Evolutionary conservation across 2,113 vertebrate genomes (phyloP).

Genomic region (Oxygymnocypris stewartii): DNA sequence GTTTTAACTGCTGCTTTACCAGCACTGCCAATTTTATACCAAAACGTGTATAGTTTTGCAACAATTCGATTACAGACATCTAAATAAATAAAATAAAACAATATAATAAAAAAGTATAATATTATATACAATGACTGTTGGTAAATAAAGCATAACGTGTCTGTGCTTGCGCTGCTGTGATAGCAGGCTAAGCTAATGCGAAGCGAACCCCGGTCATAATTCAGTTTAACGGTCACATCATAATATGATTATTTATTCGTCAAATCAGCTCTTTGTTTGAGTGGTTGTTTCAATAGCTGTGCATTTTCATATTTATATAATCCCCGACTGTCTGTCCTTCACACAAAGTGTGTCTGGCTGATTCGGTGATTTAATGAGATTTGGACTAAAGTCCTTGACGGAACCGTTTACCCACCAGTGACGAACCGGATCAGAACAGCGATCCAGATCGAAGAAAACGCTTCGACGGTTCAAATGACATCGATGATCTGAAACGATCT

Average conservation of each 20-base stretch:
- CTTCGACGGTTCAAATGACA: not conserved
- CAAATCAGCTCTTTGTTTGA: not conserved
- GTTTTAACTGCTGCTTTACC: not conserved
- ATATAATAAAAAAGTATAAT: no score
- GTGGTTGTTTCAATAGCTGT: not conserved
- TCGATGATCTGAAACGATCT: not conserved
- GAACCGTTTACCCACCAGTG: conserved; percentile 2
- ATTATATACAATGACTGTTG: not conserved
- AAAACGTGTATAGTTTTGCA: no score
- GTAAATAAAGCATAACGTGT: not conserved
- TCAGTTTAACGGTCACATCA: conserved; percentile 34
- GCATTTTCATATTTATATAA: not conserved
- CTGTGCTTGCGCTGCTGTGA: not conserved
- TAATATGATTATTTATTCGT: not conserved
- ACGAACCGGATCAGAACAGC: conserved; percentile 3
- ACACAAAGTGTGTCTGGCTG: not conserved
- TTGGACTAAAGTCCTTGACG: conserved; percentile 38
- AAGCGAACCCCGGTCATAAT: conserved; percentile 4
- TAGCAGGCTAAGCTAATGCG: conserved; percentile 38
- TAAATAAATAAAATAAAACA: not conserved
- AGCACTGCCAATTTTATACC: not conserved
- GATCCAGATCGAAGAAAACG: not conserved
- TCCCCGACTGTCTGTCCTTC: not conserved
- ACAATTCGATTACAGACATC: not conserved
- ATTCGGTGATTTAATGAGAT: conserved; percentile 31